Evolutionary conservation across 2,113 vertebrate species (phyloP).

Genomic region (Corapipo altera): DNA sequence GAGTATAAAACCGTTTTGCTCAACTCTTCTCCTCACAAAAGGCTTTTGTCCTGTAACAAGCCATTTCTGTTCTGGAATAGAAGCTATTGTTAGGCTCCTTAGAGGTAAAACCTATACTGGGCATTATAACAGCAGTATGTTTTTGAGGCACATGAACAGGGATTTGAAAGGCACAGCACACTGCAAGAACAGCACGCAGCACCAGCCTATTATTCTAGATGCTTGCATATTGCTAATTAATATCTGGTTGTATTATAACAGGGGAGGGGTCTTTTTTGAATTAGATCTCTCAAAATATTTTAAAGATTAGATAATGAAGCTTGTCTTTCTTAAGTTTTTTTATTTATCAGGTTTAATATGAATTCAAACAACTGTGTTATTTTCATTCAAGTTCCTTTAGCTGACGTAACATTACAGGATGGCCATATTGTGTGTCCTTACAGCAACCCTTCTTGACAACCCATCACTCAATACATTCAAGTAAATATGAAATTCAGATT

Average conservation of each 20-base stretch:
- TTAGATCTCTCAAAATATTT: background rate
- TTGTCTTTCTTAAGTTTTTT: background rate
- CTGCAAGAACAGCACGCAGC: background rate
- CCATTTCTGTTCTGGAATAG: slow-evolving; percentile 65
- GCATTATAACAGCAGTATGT: background rate
- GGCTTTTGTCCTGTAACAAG: slow-evolving; percentile 49
- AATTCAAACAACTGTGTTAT: background rate
- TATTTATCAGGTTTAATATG: background rate
- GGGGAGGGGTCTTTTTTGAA: background rate
- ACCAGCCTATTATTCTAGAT: background rate
- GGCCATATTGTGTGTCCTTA: background rate
- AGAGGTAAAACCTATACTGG: slow-evolving; percentile 43
- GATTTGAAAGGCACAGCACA: slow-evolving; percentile 2
- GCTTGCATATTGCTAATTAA: background rate
- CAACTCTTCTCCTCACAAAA: slow-evolving; percentile 52
- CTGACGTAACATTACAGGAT: background rate
- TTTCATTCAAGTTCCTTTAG: background rate
- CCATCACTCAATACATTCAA: background rate
- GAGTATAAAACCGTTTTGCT: slow-evolving; percentile 60
- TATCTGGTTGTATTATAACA: background rate
- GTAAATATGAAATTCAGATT: background rate
- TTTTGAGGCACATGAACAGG: slow-evolving; percentile 20
- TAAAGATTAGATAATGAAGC: background rate
- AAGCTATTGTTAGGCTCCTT: slow-evolving; percentile 62
- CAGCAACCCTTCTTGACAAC: background rate